Percentiles rank a stretch among this genome's conserved stretches.
Conservation (phyloP, 2,113 vertebrate species). For the Bagarius yarrelli region DNA sequence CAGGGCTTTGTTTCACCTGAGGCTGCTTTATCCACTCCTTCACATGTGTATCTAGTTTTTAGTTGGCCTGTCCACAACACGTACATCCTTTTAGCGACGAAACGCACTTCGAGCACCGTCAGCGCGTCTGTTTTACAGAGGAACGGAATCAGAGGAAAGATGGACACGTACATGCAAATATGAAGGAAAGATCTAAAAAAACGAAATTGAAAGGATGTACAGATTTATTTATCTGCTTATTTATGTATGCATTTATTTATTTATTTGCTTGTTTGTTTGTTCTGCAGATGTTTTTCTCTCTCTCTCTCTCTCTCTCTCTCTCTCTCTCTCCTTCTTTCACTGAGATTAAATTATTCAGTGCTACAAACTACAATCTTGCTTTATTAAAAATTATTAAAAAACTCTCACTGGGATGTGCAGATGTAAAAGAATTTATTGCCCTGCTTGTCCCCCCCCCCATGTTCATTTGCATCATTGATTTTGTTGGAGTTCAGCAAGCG, state of each 20-base stretch:
- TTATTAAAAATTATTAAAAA: slow-evolving; percentile 99
- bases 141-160: slow-evolving; percentile 64
- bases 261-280: slow-evolving; percentile 60
- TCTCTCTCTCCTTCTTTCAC: slow-evolving; percentile 27
- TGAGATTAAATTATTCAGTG: slow-evolving; percentile 98
- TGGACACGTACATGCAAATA: slow-evolving; percentile 29
- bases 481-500: slow-evolving; percentile 86
- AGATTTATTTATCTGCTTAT: slow-evolving; percentile 42
- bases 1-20: slow-evolving; percentile 92
- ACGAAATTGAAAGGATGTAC: slow-evolving; percentile 43
- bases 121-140: slow-evolving; percentile 64
- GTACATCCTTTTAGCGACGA: slow-evolving; percentile 75
- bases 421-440: slow-evolving; percentile 98
- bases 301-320: slow-evolving; percentile 24
- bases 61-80: slow-evolving; percentile 73
- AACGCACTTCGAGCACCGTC: slow-evolving; percentile 76
- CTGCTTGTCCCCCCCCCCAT: slow-evolving; percentile 75
- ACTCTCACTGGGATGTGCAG: slow-evolving; percentile 87
- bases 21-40: slow-evolving; percentile 84
- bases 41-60: slow-evolving; percentile 61
- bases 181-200: slow-evolving; percentile 21
- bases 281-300: slow-evolving; percentile 40
- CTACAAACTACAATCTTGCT: slow-evolving; percentile 99
- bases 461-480: slow-evolving; percentile 99
- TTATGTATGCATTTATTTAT: slow-evolving; percentile 37